These are phyloP conservation scores for Phyllostomus discolor DNA, from an alignment of 2,113 vertebrate species.

Conservation along the genomic window DNA sequence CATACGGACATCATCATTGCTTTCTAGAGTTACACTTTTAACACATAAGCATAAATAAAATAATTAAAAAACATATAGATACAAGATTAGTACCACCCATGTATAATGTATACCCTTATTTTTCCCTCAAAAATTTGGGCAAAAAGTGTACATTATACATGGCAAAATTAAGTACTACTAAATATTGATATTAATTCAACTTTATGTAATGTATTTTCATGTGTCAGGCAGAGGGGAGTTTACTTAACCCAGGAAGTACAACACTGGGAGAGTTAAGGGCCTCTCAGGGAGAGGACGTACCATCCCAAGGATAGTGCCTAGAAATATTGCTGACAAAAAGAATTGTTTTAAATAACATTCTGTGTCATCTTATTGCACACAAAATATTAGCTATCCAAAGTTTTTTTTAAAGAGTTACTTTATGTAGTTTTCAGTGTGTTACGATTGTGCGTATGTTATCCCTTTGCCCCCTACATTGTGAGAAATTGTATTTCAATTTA, in stretches of 20 bases:
- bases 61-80: too few species aligned
- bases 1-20: too few species aligned
- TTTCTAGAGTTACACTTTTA: too few species aligned
- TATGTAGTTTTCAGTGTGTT: not conserved
- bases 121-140: too few species aligned
- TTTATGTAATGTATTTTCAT: not conserved
- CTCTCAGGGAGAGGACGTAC: not conserved
- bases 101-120: too few species aligned
- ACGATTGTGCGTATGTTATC: not conserved
- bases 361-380: not conserved
- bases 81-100: too few species aligned
- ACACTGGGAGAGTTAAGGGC: not conserved
- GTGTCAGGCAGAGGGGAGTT: not conserved
- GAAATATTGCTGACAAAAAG: not conserved
- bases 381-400: not conserved
- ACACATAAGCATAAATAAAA: too few species aligned
- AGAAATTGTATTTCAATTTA: constrained; percentile 27
- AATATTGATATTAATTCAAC: not conserved
- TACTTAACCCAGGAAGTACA: not conserved
- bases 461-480: not conserved
- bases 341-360: not conserved
- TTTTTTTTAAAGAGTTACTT: not conserved
- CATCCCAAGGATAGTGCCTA: not conserved
- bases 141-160: too few species aligned
- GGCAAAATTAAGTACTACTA: not conserved